These are phyloP conservation scores for Murina feae DNA, from an alignment of 2,113 vertebrate genomes.

Conservation along the genomic window DNA sequence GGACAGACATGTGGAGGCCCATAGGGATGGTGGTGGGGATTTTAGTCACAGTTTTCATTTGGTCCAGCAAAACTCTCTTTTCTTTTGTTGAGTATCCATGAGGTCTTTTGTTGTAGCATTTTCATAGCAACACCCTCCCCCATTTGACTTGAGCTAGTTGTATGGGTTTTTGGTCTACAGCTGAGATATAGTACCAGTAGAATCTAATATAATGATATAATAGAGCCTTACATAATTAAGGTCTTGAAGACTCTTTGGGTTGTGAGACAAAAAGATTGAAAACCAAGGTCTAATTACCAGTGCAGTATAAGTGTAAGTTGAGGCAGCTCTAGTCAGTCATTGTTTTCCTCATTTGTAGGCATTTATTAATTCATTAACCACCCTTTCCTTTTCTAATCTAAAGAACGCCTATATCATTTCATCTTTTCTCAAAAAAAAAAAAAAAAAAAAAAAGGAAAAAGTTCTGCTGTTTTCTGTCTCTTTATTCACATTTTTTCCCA, in stretches of 20 bases:
- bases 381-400: not conserved
- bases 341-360: not conserved
- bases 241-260: not conserved
- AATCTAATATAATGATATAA: not conserved
- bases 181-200: not conserved
- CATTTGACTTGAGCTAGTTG: not conserved
- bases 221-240: not conserved
- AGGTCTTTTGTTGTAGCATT: not conserved
- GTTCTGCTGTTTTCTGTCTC: not conserved
- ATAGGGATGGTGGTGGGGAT: not conserved
- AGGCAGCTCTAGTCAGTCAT: not conserved
- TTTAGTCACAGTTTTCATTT: not conserved
- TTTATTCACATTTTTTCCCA: not conserved
- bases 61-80: not conserved
- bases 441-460: not conserved
- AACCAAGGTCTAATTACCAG: not conserved
- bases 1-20: not conserved
- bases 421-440: slow-evolving; percentile 1
- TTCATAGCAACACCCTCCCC: not conserved
- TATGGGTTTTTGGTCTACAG: not conserved
- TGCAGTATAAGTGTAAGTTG: not conserved
- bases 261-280: not conserved
- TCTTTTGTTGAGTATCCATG: not conserved
- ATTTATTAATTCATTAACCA: not conserved
- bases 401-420: not conserved